These are phyloP conservation scores for Cyprinodon brontotheroides DNA, from an alignment of 2,113 vertebrate species.

Conservation along the genomic window DNA sequence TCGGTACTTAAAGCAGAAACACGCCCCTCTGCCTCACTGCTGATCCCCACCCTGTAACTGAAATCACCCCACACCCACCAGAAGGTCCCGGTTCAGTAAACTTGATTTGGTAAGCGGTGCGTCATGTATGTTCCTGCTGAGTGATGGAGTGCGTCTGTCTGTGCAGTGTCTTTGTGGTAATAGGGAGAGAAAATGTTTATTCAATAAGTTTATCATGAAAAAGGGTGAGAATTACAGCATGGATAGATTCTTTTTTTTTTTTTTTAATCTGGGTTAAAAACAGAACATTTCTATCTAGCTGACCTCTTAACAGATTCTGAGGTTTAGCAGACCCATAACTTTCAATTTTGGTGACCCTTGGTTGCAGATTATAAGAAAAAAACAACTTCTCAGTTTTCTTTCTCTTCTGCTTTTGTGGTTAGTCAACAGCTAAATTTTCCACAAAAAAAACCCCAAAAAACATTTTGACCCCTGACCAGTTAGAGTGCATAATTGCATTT, in stretches of 20 bases:
- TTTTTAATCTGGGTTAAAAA: background rate
- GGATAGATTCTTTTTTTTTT: background rate
- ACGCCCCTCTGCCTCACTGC: conserved; percentile 22
- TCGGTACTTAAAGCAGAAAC: conserved; percentile 26
- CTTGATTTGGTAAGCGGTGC: background rate
- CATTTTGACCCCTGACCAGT: background rate
- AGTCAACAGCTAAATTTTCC: background rate
- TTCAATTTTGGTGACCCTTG: background rate
- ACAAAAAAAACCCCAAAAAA: too few relatives aligned
- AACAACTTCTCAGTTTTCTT: background rate
- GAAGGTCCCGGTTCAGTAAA: background rate
- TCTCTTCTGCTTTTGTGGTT: conserved; percentile 6
- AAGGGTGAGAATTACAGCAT: background rate
- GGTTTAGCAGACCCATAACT: background rate
- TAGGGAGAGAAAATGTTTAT: background rate
- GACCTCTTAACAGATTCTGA: background rate
- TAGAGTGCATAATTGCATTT: background rate
- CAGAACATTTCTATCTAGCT: background rate
- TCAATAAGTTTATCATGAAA: background rate
- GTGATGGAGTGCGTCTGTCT: background rate
- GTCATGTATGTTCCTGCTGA: background rate
- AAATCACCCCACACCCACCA: conserved; percentile 12
- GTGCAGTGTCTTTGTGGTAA: background rate
- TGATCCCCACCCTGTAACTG: conserved; percentile 14
- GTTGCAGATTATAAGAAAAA: background rate